Conservation (phyloP, 2,888 invertebrate genomes). For the Tiliacea citrago region DNA sequence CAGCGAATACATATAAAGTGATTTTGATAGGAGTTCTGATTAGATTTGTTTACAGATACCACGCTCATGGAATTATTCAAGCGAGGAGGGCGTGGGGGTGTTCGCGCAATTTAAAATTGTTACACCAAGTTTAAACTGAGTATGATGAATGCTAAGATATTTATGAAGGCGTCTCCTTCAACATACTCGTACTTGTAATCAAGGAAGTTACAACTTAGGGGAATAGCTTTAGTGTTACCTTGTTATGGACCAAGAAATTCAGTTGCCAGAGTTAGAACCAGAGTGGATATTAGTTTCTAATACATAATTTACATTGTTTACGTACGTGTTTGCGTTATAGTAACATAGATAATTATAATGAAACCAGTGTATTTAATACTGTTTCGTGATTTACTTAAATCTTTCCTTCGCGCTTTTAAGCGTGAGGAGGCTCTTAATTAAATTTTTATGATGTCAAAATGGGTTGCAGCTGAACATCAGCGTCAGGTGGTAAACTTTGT, state of each 20-base stretch:
- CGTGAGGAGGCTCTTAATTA: too few relatives aligned
- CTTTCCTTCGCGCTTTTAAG: too few relatives aligned
- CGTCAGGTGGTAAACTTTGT: too few relatives aligned
- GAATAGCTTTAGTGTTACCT: slow-evolving; percentile 43
- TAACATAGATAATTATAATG: background rate
- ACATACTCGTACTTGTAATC: slow-evolving; percentile 55
- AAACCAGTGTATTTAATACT: background rate
- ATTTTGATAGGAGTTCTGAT: slow-evolving; percentile 79
- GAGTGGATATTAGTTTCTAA: slow-evolving; percentile 26
- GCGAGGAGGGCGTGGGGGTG: slow-evolving; percentile 64
- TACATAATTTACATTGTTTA: slow-evolving; percentile 24
- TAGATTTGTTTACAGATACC: slow-evolving; percentile 79
- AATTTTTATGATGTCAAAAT: too few relatives aligned
- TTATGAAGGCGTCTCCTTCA: slow-evolving; percentile 60
- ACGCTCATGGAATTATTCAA: slow-evolving; percentile 82
- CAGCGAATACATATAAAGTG: slow-evolving; percentile 70
- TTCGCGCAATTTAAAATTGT: slow-evolving; percentile 78
- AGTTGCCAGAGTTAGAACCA: too few relatives aligned
- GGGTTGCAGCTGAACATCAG: too few relatives aligned
- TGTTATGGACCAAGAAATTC: slow-evolving; percentile 37
- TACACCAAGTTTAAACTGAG: slow-evolving; percentile 75
- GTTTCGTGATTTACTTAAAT: background rate
- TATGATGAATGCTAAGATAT: slow-evolving; percentile 76
- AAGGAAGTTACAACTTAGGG: slow-evolving; percentile 45
- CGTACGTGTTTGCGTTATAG: slow-evolving; percentile 2